Evolutionary conservation across 2,888 invertebrate species (phyloP).

Genomic region (Meteorus cinctellus): DNA sequence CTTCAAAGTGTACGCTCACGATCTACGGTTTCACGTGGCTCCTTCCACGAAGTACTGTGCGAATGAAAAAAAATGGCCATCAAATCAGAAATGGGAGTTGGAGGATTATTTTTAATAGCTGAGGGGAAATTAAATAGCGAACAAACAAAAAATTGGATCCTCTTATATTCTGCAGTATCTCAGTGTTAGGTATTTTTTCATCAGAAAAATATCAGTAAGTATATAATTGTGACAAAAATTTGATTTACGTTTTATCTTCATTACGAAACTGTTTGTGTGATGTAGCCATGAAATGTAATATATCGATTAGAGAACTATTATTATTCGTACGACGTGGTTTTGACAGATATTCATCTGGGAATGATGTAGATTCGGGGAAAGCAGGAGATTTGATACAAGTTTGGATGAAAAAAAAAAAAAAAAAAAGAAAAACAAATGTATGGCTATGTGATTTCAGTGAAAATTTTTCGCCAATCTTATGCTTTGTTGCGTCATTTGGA

Average conservation of each 20-base stretch:
- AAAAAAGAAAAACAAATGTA: background rate
- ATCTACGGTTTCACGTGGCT: conserved; percentile 3
- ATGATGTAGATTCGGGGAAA: too few species aligned
- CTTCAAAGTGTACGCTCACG: conserved; percentile 19
- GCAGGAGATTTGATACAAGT: too few species aligned
- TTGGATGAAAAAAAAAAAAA: background rate
- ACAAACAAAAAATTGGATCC: background rate
- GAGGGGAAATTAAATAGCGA: background rate
- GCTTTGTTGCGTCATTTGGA: too few species aligned
- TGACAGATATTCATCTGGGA: too few species aligned
- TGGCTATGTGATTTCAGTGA: background rate
- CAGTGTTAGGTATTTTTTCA: background rate
- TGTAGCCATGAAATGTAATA: background rate
- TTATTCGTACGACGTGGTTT: too few species aligned
- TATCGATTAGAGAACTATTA: too few species aligned
- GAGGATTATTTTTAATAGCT: conserved; percentile 29
- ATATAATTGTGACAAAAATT: background rate
- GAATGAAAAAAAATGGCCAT: conserved; percentile 30
- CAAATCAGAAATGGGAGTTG: conserved; percentile 29
- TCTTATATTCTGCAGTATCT: background rate
- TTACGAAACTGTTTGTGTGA: background rate
- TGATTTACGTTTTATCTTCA: background rate
- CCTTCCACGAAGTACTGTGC: conserved; percentile 44
- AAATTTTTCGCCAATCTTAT: background rate
- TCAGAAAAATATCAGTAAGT: background rate